phyloP scores from a whole-genome alignment of 2,888 invertebrate genomes.

The Hydropsyche betteni region DNA sequence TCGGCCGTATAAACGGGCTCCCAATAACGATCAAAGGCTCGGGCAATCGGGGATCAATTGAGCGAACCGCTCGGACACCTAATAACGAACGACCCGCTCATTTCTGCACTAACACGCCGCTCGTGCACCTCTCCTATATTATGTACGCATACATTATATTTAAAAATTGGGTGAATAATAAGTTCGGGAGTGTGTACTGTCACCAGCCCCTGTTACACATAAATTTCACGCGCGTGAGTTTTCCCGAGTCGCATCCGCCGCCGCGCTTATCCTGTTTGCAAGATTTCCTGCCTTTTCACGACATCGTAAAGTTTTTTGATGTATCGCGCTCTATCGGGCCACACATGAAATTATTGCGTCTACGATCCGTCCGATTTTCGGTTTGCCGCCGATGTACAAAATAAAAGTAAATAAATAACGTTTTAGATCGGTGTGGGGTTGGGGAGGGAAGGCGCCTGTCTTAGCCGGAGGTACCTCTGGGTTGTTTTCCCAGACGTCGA shows the following conservation, averaged over 20 bases:
- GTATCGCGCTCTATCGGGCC: conserved; percentile 51
- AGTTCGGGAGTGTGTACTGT: neutral
- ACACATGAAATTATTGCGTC: conserved; percentile 49
- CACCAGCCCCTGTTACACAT: conserved; percentile 33
- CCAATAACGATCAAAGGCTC: conserved; percentile 49
- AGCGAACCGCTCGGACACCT: conserved; percentile 35
- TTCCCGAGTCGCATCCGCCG: conserved; percentile 41
- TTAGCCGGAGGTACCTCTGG: conserved; percentile 23
- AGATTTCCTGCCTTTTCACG: conserved; percentile 50
- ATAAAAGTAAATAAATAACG: conserved; percentile 45
- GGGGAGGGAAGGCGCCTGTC: conserved; percentile 14
- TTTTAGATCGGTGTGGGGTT: conserved; percentile 18
- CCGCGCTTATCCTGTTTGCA: conserved; percentile 49
- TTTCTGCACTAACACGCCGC: no score
- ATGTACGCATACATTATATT: neutral
- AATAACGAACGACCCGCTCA: neutral
- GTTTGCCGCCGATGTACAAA: conserved; percentile 36
- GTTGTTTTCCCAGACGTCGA: conserved; percentile 19
- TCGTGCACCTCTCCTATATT: neutral
- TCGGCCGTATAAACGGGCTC: conserved; percentile 46
- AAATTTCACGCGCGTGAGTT: conserved; percentile 48
- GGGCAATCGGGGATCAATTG: conserved; percentile 49
- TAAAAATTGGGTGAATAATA: neutral
- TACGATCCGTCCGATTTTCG: conserved; percentile 27
- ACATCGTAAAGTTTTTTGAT: conserved; percentile 51